Percentiles rank a stretch among this genome's conserved stretches.
Evolutionary conservation across 2,888 invertebrate species (phyloP).

Genomic region (Aphelenchoides bicaudatus): DNA sequence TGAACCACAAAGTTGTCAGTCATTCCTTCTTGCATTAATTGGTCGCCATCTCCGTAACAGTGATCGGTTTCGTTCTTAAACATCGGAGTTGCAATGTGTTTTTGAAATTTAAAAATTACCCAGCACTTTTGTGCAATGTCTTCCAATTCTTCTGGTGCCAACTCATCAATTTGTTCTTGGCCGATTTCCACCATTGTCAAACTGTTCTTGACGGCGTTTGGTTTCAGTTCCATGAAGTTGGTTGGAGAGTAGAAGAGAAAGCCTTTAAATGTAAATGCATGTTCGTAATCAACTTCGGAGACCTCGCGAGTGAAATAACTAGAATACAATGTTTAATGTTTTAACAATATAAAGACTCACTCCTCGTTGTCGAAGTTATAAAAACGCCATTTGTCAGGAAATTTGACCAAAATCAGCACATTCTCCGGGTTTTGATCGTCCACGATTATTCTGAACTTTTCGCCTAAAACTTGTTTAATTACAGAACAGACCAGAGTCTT

Average conservation of each 20-base stretch:
- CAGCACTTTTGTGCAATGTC: conserved; percentile 1
- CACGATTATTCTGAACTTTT: conserved; percentile 15
- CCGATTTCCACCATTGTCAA: conserved; percentile 5
- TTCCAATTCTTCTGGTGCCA: neutral
- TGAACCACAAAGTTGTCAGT: neutral
- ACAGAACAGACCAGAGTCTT: neutral
- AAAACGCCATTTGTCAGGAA: conserved; percentile 8
- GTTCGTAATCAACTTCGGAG: neutral
- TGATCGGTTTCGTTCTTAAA: conserved; percentile 7
- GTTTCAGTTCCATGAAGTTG: conserved; percentile 5
- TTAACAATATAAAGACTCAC: conserved; percentile 6
- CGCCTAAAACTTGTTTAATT: neutral
- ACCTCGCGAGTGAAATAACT: conserved; percentile 14
- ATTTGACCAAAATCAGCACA: conserved; percentile 12
- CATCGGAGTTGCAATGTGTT: conserved; percentile 13
- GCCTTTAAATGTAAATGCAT: conserved; percentile 2
- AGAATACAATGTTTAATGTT: neutral
- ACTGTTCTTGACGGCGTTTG: conserved; percentile 10
- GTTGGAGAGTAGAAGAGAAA: conserved; percentile 14
- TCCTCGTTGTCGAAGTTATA: conserved; percentile 15
- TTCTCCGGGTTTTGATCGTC: conserved; percentile 13
- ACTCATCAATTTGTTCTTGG: conserved; percentile 3
- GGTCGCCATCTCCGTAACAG: neutral
- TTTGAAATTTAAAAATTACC: neutral
- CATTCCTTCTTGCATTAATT: neutral